Conservation (phyloP, 2,888 invertebrate species). For the Trichacis sp. region DNA sequence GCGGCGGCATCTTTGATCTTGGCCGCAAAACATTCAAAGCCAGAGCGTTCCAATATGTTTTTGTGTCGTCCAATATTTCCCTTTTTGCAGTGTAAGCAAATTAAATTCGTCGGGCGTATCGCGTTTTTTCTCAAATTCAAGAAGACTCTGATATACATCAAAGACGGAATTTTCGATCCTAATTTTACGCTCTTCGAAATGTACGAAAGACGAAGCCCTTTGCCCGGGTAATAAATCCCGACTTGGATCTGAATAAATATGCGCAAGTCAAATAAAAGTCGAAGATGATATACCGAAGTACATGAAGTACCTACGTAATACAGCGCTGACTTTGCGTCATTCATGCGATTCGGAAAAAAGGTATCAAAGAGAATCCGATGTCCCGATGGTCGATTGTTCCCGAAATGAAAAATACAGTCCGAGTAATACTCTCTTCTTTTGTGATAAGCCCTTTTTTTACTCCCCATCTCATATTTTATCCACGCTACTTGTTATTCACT, state of each 20-base stretch:
- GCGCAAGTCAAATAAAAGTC: not conserved
- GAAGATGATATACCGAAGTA: not conserved
- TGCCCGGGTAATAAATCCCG: not conserved
- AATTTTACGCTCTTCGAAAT: not conserved
- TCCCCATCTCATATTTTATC: constrained; percentile 25
- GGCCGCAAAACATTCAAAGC: not conserved
- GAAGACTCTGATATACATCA: not conserved
- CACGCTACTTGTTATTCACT: constrained; percentile 23
- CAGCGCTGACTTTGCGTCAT: not conserved
- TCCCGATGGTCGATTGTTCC: constrained; percentile 1
- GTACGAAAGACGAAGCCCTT: not conserved
- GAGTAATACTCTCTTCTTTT: constrained; percentile 14
- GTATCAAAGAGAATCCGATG: not conserved
- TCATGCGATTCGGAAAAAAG: not conserved
- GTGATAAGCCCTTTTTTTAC: constrained; percentile 15
- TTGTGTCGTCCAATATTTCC: too few relatives aligned
- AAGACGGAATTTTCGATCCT: not conserved
- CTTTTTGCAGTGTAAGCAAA: too few relatives aligned
- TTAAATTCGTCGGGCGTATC: too few relatives aligned
- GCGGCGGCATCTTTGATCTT: too few relatives aligned
- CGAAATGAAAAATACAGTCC: constrained; percentile 7
- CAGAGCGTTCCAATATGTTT: too few relatives aligned
- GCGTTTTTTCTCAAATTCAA: not conserved
- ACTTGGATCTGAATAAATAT: not conserved
- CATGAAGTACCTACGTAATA: not conserved